Conservation (phyloP, 2,797 vertebrate species). For the Nasua narica region DNA sequence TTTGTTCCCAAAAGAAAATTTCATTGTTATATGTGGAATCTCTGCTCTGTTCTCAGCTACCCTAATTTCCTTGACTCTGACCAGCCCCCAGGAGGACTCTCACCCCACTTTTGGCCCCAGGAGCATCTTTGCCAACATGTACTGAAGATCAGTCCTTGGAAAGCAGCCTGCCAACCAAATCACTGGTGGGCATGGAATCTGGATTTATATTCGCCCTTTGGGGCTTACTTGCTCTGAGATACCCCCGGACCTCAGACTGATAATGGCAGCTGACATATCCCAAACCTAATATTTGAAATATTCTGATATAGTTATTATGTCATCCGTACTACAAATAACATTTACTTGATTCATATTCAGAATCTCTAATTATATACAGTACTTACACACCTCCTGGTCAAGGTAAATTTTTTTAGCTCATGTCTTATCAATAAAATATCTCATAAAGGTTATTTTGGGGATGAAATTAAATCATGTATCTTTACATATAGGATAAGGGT, state of each 20-base stretch:
- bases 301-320: neutral
- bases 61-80: neutral
- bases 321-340: neutral
- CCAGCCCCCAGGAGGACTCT: neutral
- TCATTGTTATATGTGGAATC: neutral
- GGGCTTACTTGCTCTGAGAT: no score
- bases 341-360: neutral
- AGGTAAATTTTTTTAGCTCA: neutral
- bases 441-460: neutral
- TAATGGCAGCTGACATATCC: neutral
- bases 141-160: neutral
- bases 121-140: neutral
- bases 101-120: neutral
- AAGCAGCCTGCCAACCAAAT: neutral
- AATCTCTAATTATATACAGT: neutral
- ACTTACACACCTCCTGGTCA: neutral
- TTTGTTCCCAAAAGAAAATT: neutral
- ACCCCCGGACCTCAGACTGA: neutral
- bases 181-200: neutral
- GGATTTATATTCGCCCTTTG: accelerated
- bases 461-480: neutral
- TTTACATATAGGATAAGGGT: neutral
- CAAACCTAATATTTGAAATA: neutral
- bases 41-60: neutral
- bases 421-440: neutral